Evolutionary conservation across 2,113 vertebrate genomes (phyloP).

Genomic region (Odocoileus virginianus): DNA sequence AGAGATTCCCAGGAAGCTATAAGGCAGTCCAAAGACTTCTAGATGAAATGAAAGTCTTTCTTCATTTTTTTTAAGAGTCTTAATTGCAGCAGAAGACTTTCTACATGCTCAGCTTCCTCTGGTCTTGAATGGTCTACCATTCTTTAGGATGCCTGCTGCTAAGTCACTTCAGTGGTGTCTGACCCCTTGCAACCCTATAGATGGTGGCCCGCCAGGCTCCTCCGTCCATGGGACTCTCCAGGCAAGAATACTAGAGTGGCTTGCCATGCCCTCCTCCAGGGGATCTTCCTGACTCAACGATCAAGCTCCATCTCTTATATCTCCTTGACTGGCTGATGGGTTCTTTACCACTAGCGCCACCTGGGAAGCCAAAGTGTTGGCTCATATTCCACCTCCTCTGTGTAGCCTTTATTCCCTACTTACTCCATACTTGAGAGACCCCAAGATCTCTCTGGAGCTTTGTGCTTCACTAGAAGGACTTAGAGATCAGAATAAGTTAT

Average conservation of each 20-base stretch:
- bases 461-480: background rate
- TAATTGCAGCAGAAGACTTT: background rate
- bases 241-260: background rate
- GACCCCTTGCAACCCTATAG: background rate
- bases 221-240: background rate
- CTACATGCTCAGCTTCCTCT: background rate
- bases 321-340: background rate
- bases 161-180: background rate
- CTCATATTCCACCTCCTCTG: background rate
- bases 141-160: background rate
- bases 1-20: background rate
- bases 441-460: background rate
- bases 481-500: background rate
- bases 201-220: background rate
- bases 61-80: background rate
- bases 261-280: background rate
- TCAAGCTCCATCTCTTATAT: background rate
- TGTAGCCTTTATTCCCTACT: background rate
- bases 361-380: background rate
- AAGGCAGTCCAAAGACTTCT: background rate
- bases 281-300: background rate
- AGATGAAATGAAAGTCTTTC: background rate
- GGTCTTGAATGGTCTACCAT: background rate
- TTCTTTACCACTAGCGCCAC: background rate
- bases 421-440: no score